Base-by-base conservation (phyloP, 2,888 invertebrate genomes). In the Limnephilus marmoratus region DNA sequence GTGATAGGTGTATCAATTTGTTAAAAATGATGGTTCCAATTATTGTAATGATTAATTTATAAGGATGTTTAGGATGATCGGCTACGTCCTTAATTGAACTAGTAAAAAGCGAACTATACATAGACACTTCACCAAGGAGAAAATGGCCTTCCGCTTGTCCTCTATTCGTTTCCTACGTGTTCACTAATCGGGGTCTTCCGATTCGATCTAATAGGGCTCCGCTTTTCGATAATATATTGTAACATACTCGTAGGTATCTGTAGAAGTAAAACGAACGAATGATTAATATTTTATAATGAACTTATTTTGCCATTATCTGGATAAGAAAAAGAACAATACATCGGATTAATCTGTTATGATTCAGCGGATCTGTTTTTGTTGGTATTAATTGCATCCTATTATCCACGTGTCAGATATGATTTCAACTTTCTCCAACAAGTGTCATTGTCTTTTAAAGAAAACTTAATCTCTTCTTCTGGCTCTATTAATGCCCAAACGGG, bases 401-500 rank as follows among this genome's bases (percentile, higher is more conserved):
- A 83, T 15, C 24, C 11, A 24, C 37, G 11, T 37, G 1, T 24
- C 2, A 13, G 24, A 83, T 83, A 18, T 34, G 82, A 82, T 31
- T 1, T 13, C 13, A 31, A 18, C 82, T 82, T 82, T 82, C 82
- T 82, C 41, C 31, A 49, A 87, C 86, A 87, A 87, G 87, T 87
- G 68, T 87, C 31, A 24, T 87, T 87, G 31, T 34, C 31, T 68
- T 87, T 68, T 53, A 53, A 31, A 34, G 29, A 68, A 34, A 53
- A n/a, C 87, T 87, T 53, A 87, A 31, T 87, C 18, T 31, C 53
- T 37, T 34, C n/a, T 87, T 13, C 53, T 68, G 41, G 90, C 68
- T 81, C 81, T 82, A 82, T 37, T 82, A 45, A 29, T 29, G 34
- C 49, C 85, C 18, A 45, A 53, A 13, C 29, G 83, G n/a, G 68